Percentiles rank a stretch among this genome's conserved stretches.
Evolutionary conservation across 2,113 vertebrate species (phyloP).

Genomic region (Gila orcuttii): DNA sequence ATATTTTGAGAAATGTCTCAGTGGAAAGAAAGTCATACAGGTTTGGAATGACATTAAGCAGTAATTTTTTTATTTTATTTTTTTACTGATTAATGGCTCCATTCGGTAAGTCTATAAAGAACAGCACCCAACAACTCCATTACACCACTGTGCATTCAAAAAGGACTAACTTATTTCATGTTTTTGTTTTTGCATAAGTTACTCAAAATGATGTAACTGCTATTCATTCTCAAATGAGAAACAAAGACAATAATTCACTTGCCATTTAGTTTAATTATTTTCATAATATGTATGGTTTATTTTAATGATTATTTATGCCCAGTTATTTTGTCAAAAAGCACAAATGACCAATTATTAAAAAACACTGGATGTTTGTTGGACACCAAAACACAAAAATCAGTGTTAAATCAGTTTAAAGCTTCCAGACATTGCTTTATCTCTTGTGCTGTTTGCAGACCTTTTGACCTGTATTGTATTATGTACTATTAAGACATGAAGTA

Average conservation of each 20-base stretch:
- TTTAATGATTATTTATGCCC: neutral
- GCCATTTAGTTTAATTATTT: neutral
- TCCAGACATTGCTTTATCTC: neutral
- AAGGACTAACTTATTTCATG: neutral
- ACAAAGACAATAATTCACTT: neutral
- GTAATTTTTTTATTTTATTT: neutral
- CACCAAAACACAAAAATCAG: neutral
- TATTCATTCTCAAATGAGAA: neutral
- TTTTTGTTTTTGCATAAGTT: neutral
- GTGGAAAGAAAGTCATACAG: neutral
- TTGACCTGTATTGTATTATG: neutral
- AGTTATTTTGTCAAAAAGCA: constrained; percentile 1
- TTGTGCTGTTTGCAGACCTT: neutral
- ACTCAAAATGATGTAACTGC: neutral
- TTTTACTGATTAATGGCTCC: neutral
- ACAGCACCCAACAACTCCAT: neutral
- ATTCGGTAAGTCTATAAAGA: neutral
- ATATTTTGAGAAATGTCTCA: neutral
- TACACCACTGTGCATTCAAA: neutral
- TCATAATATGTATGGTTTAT: neutral
- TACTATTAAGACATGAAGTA: neutral
- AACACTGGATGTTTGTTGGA: neutral
- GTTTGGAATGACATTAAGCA: too few relatives aligned
- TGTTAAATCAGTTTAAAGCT: neutral
- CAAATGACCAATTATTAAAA: neutral